Base-by-base conservation (phyloP, 2,888 invertebrate genomes). In the Limnephilus auricula region DNA sequence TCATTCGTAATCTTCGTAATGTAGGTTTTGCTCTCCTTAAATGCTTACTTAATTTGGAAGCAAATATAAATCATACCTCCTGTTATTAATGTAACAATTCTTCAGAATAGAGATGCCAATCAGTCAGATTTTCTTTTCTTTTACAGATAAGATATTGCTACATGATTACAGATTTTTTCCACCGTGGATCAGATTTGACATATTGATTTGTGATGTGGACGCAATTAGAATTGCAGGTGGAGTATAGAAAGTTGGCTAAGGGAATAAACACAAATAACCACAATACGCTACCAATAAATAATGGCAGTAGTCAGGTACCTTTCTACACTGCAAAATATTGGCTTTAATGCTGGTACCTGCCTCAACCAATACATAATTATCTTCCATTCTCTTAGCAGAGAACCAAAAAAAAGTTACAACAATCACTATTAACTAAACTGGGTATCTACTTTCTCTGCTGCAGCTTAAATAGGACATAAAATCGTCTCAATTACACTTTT, bases 361-460 rank as follows among this genome's bases (percentile, higher is more conserved):
- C 34, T n/a, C 80, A 32, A 80, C 30, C 80, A 32, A 25, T 25
- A 34, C 32, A 34, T 32, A 83, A 83, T 83, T 83, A 83, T 83
- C 83, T 83, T 86, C 86, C 86, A 31, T 86, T 50, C 50, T 31
- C 50, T 30, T 30, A 15, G 65, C 18, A 32, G 31, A 86, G 50
- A 31, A 50, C 50, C 40, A 86, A 86, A 45, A 13, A n/a, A 86
- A 45, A 85, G 9, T 30, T 50, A 30, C 15, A 50, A 86, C 65
- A 86, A 86, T 86, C 86, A 50, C 31, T 86, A 30, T 50, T 86
- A 82, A 82, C 65, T 37, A 83, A 86, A 31, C 25, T 86, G 30
- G 37, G 32, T 80, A 80, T n/a, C 18, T 50, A 65, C 86, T 86
- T 86, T 86, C 86, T 86, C 86, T 86, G 45, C 25, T 82, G 82